Evolutionary conservation across 2,888 invertebrate genomes (phyloP), one percentile per base, ranked within the genome.

Genomic region (Drosophila kambysellisi): DNA sequence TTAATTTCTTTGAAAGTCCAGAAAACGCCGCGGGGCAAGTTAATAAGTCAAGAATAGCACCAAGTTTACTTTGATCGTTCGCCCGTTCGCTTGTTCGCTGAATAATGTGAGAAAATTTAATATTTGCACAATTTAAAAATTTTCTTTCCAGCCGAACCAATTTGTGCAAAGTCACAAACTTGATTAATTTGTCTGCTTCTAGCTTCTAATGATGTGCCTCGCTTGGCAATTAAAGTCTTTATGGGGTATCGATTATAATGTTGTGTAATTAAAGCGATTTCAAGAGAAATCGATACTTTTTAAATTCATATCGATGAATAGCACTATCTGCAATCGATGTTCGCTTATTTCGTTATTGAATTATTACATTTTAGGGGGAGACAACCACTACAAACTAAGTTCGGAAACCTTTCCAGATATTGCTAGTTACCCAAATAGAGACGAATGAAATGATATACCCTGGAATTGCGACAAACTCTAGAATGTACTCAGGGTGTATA

Each of bases 1-100:
- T 81, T 74, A 82, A 83, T 74, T 82, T 69, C 78, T 85, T 85
- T 84, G 81, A 75, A 78, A 77, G 74, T 53, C 63, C 35, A 46
- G 30, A 20, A 30, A 66, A 51, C 54, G 85, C 83, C 80, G 48
- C 51, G 20, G 80, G 83, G 51, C 41, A 81, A 77, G 79, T 83
- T 79, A 74, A 74, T 74, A 83, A 85, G 83, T 81, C 85, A 84
- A 82, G 76, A 74, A 70, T 71, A 74, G 17, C 62, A 51, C 35
- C 35, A 74, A 41, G 64, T 75, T 67, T 48, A 30, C 75, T 83
- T 83, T 82, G 68, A 82, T 83, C 80, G 79, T 58, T 20, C 29
- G n/a, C 30, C 41, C 33, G 29, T n/a, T n/a, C 46, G 20, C 25
- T 53, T 71, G 4, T 29, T 35, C 41, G n/a, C 30, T 32, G 48